These are phyloP conservation scores for Syrmaticus mikado DNA, from an alignment of 2,113 vertebrate genomes.

Conservation along the genomic window DNA sequence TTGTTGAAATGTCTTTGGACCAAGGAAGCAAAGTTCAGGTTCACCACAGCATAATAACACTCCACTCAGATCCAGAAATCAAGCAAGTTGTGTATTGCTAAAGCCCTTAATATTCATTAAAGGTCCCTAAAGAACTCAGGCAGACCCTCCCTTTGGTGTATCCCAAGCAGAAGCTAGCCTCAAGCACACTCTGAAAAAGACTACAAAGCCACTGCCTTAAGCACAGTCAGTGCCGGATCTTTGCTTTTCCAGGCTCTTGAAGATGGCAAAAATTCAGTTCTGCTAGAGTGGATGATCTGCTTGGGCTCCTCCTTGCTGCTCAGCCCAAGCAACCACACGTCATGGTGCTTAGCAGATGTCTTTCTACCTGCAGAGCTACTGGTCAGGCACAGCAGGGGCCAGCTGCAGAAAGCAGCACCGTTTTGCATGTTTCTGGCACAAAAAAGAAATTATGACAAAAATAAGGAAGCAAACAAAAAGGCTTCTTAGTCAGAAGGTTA, in stretches of 20 bases:
- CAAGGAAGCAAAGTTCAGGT: background rate
- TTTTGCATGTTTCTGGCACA: background rate
- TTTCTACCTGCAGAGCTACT: background rate
- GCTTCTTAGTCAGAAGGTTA: background rate
- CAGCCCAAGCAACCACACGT: background rate
- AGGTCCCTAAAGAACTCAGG: background rate
- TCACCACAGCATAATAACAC: background rate
- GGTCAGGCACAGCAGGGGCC: background rate
- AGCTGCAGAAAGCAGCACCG: background rate
- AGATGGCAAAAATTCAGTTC: background rate
- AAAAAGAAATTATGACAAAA: background rate
- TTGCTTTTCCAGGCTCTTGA: background rate
- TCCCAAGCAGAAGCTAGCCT: background rate
- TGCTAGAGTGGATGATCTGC: background rate
- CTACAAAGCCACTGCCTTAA: background rate
- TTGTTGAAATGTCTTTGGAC: background rate
- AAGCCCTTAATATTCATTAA: background rate
- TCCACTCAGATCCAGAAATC: background rate
- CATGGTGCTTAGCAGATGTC: background rate
- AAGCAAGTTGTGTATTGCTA: rapidly evolving
- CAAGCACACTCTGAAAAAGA: background rate
- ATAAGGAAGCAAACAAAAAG: background rate
- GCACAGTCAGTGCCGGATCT: background rate
- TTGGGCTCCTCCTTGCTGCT: background rate
- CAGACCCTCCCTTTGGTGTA: background rate